Conservation (phyloP, 1,140 invertebrate genomes). For the Aradophagus sp. region DNA sequence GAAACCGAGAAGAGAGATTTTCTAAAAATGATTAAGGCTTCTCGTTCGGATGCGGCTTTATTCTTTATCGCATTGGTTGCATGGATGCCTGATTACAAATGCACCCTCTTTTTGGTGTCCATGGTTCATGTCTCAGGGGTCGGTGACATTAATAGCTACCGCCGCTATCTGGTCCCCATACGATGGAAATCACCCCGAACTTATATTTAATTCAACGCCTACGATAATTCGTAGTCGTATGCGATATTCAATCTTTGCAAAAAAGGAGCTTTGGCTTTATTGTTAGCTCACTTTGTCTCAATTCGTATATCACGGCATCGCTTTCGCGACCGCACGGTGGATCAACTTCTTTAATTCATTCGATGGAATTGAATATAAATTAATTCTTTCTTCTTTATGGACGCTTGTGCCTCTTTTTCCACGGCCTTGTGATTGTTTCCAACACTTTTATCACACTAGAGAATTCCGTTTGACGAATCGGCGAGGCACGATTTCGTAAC, state of each 20-base stretch:
- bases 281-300: constrained; percentile 42
- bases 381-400: constrained; percentile 15
- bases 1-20: constrained; percentile 55
- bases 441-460: no score
- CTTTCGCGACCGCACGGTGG: constrained; percentile 9
- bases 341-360: constrained; percentile 46
- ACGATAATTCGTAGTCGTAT: constrained; percentile 57
- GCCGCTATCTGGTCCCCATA: constrained; percentile 51
- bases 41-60: constrained; percentile 56
- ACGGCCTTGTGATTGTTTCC: no score
- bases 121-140: constrained; percentile 58
- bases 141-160: constrained; percentile 57
- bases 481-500: constrained; percentile 29
- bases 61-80: constrained; percentile 59
- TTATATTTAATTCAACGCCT: constrained; percentile 62
- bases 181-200: constrained; percentile 53
- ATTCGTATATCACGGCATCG: constrained; percentile 39
- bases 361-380: constrained; percentile 39
- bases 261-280: constrained; percentile 51
- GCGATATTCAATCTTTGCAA: constrained; percentile 59
- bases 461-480: constrained; percentile 30
- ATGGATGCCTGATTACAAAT: constrained; percentile 58
- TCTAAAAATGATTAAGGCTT: constrained; percentile 58
- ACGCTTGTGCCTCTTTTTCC: background rate
- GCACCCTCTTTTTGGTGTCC: constrained; percentile 58